Evolutionary conservation across 92 coral and sea anemone species (phyloP), one percentile per base, ranked within the genome.

Genomic region (Zoanthus sansibaricus): DNA sequence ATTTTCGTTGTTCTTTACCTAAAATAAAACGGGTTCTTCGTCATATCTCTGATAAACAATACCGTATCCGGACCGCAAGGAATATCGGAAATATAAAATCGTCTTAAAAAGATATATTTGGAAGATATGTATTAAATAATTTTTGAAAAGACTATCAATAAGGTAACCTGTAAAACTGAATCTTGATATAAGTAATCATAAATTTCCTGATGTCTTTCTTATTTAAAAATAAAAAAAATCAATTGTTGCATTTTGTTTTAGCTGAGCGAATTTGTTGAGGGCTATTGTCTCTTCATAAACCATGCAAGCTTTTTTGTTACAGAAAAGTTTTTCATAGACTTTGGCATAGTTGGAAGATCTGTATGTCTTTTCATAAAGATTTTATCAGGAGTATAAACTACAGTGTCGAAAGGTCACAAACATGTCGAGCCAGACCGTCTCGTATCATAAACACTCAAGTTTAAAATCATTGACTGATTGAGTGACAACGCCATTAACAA

Each of bases 401-500:
- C 4, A 62, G 16, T 17, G 69, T 62, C 69, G 20, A 62, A 13
- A 62, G 69, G 69, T 62, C 25, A 62, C 69, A 62, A 62, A 62
- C 20, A 7, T 62, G 25, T 37, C 42, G 42, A 17, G 69, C 16
- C 69, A 62, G 69, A 6, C 12, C 16, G 69, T 62, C 69, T 62
- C 18, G 25, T 17, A 16, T 62, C 7, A 62, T 62, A 62, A 62
- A 15, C 69, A 62, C 69, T 62, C 16, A 1, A 62, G 31, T 62
- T 62, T 62, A 62, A 25, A 72, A 33, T 72, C 21, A 49, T 37
- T 5, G 52, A 5, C 52, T 9, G 52, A 72, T 4, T 37, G 55
- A 72, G 55, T 72, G 77, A 72, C 52, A 37, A 72, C 46, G 77
- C 77, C 52, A 72, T 72, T 15, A 72, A 72, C 51, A 42, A 72